These are phyloP conservation scores for Drosophila orena DNA, from an alignment of 1,140 invertebrate species.

Conservation along the genomic window DNA sequence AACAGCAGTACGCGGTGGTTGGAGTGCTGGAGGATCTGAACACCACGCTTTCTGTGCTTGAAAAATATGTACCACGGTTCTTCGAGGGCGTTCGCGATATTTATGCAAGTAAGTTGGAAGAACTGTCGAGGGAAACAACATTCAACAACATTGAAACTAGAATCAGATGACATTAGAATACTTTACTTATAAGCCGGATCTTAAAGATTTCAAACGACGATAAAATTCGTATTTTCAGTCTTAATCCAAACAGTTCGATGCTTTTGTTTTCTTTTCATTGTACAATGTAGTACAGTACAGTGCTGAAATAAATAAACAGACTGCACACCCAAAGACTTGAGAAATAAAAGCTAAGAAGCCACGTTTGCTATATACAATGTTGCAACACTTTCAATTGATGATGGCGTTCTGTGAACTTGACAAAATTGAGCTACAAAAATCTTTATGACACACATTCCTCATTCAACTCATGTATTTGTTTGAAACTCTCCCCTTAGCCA, in stretches of 20 bases:
- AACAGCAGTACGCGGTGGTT: slow-evolving; percentile 94
- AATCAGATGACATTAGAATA: no score
- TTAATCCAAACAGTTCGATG: no score
- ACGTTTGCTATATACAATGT: no score
- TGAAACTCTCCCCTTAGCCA: slow-evolving; percentile 86
- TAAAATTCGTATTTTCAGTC: no score
- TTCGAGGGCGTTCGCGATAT: slow-evolving; percentile 91
- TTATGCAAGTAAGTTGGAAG: slow-evolving; percentile 89
- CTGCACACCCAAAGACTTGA: no score
- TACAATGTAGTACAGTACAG: no score
- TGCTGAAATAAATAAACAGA: no score
- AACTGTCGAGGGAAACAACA: not conserved
- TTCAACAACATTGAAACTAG: not conserved
- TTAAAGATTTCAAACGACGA: no score
- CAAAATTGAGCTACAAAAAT: not conserved
- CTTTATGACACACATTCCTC: not conserved
- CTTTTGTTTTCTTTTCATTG: no score
- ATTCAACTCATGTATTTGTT: not conserved
- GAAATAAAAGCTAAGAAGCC: no score
- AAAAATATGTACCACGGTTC: slow-evolving; percentile 93
- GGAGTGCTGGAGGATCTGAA: slow-evolving; percentile 95
- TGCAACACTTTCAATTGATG: no score
- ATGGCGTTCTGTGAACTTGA: not conserved
- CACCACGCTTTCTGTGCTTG: slow-evolving; percentile 92
- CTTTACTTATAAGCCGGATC: no score